phyloP scores from a whole-genome alignment of 2,888 invertebrate genomes.

The Melanophora roralis region DNA sequence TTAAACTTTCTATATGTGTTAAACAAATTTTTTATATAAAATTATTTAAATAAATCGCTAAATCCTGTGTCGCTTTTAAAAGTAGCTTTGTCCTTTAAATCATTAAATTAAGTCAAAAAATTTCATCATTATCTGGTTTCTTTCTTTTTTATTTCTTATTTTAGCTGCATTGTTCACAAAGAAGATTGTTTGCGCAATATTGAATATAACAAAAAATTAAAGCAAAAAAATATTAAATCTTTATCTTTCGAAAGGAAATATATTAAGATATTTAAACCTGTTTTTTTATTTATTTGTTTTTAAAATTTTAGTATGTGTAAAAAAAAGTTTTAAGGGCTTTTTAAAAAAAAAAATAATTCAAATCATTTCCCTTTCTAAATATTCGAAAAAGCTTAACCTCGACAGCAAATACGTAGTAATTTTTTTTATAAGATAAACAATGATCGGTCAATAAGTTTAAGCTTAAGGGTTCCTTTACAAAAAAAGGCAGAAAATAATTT shows the following conservation, averaged over 20 bases:
- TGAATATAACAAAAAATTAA: slow-evolving; percentile 58
- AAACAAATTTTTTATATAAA: slow-evolving; percentile 26
- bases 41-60: not conserved
- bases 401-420: slow-evolving; percentile 50
- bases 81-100: not conserved
- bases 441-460: slow-evolving; percentile 1
- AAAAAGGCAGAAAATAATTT: not conserved
- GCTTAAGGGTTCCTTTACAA: slow-evolving; percentile 46
- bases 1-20: too few species aligned
- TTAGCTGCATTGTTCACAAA: slow-evolving; percentile 73
- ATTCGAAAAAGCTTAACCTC: not conserved
- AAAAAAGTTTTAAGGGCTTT: not conserved
- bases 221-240: not conserved
- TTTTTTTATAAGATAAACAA: slow-evolving; percentile 29
- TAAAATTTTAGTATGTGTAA: not conserved
- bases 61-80: not conserved
- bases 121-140: slow-evolving; percentile 38
- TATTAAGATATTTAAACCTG: not conserved
- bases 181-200: slow-evolving; percentile 73
- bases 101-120: slow-evolving; percentile 15
- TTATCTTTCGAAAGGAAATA: slow-evolving; percentile 20
- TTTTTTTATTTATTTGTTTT: slow-evolving; percentile 11
- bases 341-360: not conserved
- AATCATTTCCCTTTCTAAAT: not conserved
- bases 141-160: slow-evolving; percentile 63